Evolutionary conservation across 2,797 vertebrate species (phyloP), one percentile per base, ranked within the genome.

Genomic region (Platyrinchus mystaceus): DNA sequence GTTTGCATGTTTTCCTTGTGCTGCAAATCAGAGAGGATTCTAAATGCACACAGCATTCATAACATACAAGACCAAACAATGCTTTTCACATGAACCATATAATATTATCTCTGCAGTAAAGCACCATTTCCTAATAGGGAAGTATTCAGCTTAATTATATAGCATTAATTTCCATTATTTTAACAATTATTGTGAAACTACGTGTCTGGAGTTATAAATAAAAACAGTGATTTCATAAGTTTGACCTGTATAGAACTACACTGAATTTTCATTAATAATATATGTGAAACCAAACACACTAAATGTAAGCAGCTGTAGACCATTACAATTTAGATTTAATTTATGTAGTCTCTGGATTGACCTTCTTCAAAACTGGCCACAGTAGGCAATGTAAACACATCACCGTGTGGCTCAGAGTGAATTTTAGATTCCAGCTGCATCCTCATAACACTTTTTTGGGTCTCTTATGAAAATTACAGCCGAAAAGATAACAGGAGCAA

Each of bases 371-470:
- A 93, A 63, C 66, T 84, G 73, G 67, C 82, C 58, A 37, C 60
- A 76, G 37, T 62, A 76, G 75, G 58, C 36, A 82, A 32, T 69
- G 27, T 47, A 91, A 95, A 82, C 75, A 84, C 68, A 74, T 87
- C 34, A 58, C 76, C 18, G 6, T 87, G 60, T 70, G n/a, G 55
- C 30, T 87, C 36, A 20, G 5, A 81, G 74, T 84, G 95, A 90
- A 87, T 93, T 94, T 85, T 89, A 92, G 78, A 87, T 95, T 85
- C 83, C 58, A 92, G 66, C 63, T 90, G 66, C 93, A 91, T 90
- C 69, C 36, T 92, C 71, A 26, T 94, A 92, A 80, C 66, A 41
- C 80, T 94, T 93, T 82, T 77, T 79, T 88, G 3, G 28, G 58
- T 90, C 74, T 93, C 53, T 53, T 74, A 7, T 94, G 58, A 93